phyloP scores from a whole-genome alignment of 2,888 invertebrate genomes.

The Octodonta nipae region DNA sequence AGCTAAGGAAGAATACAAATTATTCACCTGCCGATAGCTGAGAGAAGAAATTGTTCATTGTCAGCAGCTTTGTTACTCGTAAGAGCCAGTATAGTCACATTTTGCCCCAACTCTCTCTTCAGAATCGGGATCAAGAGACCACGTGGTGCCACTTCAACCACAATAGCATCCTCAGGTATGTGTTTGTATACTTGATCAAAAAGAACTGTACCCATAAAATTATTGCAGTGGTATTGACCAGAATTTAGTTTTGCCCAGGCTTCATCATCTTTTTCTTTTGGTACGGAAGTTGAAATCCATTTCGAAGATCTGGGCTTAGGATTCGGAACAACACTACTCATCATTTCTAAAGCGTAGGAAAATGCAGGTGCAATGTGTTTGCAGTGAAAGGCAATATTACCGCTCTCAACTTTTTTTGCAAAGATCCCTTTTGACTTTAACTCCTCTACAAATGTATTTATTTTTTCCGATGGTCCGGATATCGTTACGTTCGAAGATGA shows the following conservation, averaged over 20 bases:
- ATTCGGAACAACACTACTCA: constrained; percentile 49
- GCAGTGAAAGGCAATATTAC: constrained; percentile 75
- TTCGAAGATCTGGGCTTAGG: constrained; percentile 55
- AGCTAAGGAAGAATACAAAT: too few relatives aligned
- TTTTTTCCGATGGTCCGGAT: constrained; percentile 65
- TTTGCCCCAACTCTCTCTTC: constrained; percentile 51
- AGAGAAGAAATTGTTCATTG: constrained; percentile 37
- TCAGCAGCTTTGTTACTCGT: constrained; percentile 54
- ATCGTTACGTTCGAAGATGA: constrained; percentile 76
- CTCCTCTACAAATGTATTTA: constrained; percentile 51
- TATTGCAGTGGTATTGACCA: constrained; percentile 81
- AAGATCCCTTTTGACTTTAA: constrained; percentile 56
- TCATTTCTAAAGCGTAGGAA: constrained; percentile 42
- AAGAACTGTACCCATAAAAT: constrained; percentile 51
- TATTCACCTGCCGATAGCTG: constrained; percentile 26
- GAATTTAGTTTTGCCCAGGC: constrained; percentile 48
- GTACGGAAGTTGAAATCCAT: constrained; percentile 76
- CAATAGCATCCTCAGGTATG: constrained; percentile 64
- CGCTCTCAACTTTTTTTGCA: constrained; percentile 63
- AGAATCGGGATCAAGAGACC: constrained; percentile 72
- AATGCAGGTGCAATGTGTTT: constrained; percentile 58
- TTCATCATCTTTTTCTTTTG: constrained; percentile 47
- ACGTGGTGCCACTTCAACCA: constrained; percentile 76
- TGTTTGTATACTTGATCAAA: constrained; percentile 69
- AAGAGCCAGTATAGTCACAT: constrained; percentile 53